phyloP scores from a whole-genome alignment of 1,140 invertebrate species.

The Nebria ingens region DNA sequence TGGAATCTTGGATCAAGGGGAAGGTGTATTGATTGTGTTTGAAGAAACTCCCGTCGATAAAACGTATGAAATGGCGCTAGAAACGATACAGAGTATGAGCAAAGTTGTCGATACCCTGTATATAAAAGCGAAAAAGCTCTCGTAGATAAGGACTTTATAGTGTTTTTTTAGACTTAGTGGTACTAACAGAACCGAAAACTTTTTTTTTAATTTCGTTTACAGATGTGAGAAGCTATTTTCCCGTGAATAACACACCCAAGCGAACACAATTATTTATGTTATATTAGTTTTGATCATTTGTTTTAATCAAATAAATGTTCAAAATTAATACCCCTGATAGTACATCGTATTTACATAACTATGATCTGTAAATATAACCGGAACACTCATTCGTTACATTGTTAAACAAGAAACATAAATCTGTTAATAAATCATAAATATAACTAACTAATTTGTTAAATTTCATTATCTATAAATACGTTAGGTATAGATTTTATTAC shows the following conservation, averaged over 20 bases:
- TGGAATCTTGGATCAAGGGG: constrained; percentile 96
- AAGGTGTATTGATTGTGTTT: constrained; percentile 93
- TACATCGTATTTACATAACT: no score
- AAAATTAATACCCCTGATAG: no score
- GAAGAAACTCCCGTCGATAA: constrained; percentile 91
- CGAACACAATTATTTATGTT: no score
- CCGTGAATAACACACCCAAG: constrained; percentile 8
- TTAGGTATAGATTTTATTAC: no score
- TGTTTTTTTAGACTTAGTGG: constrained; percentile 15
- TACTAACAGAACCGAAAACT: constrained; percentile 10
- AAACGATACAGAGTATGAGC: constrained; percentile 97
- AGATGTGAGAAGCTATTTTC: neutral
- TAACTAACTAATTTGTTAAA: no score
- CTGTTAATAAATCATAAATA: no score
- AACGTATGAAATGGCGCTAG: constrained; percentile 93
- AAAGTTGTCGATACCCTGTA: constrained; percentile 98
- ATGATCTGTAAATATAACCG: no score
- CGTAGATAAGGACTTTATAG: constrained; percentile 49
- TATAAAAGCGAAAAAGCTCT: constrained; percentile 96
- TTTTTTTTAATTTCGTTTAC: constrained; percentile 5
- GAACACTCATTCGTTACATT: no score
- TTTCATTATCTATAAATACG: no score
- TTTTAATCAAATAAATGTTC: no score
- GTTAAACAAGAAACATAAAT: no score
- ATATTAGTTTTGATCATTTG: no score